phyloP scores from a whole-genome alignment of 2,888 invertebrate genomes.

The Melitaea athalia region DNA sequence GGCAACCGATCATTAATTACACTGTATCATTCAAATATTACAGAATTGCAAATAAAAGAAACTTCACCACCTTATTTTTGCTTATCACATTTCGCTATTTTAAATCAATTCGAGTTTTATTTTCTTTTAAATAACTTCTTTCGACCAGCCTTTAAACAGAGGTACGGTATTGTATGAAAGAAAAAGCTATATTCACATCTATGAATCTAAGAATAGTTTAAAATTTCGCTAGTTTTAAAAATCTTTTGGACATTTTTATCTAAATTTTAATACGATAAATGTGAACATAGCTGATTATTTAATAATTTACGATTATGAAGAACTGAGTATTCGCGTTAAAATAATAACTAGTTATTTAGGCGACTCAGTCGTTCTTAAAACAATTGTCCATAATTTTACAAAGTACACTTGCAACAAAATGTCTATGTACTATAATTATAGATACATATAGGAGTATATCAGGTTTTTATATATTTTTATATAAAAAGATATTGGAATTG shows the following conservation, averaged over 20 bases:
- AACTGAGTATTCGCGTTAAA: slow-evolving; percentile 22
- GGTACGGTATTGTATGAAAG: slow-evolving; percentile 2
- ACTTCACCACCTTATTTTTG: slow-evolving; percentile 15
- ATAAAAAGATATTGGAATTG: background rate
- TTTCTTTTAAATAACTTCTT: slow-evolving; percentile 2
- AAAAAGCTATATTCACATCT: slow-evolving; percentile 16
- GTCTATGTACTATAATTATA: slow-evolving; percentile 11
- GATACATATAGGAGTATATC: background rate
- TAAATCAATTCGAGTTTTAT: slow-evolving; percentile 19
- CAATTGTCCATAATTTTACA: slow-evolving; percentile 11
- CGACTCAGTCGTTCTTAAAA: slow-evolving; percentile 24
- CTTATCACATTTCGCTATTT: slow-evolving; percentile 10
- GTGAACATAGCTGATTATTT: slow-evolving; percentile 12
- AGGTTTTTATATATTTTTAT: background rate
- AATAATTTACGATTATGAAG: background rate
- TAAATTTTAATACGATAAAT: slow-evolving; percentile 14
- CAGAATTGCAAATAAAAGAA: slow-evolving; percentile 14
- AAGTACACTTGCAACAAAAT: slow-evolving; percentile 8
- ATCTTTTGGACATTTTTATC: slow-evolving; percentile 4
- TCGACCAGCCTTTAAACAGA: slow-evolving; percentile 13
- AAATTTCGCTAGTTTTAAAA: slow-evolving; percentile 7
- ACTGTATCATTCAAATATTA: slow-evolving; percentile 14
- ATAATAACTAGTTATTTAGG: slow-evolving; percentile 22
- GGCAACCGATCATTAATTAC: slow-evolving; percentile 16
- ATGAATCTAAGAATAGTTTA: background rate